A percentile compares a stretch with the other conserved stretches of the same genome.
These are phyloP conservation scores for Diprion similis DNA, from an alignment of 1,140 invertebrate genomes.

Conservation along the genomic window DNA sequence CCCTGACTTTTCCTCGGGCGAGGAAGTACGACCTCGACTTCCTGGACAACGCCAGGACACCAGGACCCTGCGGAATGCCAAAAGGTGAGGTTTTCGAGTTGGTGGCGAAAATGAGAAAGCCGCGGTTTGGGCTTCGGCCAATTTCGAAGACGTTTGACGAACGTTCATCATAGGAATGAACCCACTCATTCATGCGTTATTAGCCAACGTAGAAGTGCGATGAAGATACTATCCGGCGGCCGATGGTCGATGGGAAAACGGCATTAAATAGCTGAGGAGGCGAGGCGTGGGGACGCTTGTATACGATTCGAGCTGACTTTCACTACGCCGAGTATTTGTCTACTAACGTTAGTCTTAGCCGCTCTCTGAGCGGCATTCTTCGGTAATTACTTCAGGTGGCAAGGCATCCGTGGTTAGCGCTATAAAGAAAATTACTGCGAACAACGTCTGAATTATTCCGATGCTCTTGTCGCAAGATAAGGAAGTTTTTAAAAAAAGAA, in stretches of 20 bases:
- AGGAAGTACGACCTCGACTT: constrained; percentile 92
- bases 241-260: constrained; percentile 51
- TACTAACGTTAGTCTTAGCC: neutral
- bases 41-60: constrained; percentile 89
- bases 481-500: too few relatives aligned
- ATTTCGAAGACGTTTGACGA: too few relatives aligned
- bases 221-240: neutral
- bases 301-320: neutral
- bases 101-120: neutral
- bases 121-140: too few relatives aligned
- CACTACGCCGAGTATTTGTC: constrained; percentile 3
- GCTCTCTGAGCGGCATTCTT: neutral
- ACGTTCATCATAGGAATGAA: neutral
- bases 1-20: constrained; percentile 85
- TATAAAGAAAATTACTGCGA: neutral
- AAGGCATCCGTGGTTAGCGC: neutral
- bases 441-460: too few relatives aligned
- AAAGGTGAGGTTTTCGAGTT: constrained; percentile 75
- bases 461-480: too few relatives aligned
- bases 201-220: neutral
- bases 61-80: constrained; percentile 93
- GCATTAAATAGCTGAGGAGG: constrained; percentile 44
- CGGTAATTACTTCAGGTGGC: constrained; percentile 4
- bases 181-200: neutral
- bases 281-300: constrained; percentile 20